Evolutionary conservation across 2,797 vertebrate genomes (phyloP).

Genomic region (Pangasius larnaudii): DNA sequence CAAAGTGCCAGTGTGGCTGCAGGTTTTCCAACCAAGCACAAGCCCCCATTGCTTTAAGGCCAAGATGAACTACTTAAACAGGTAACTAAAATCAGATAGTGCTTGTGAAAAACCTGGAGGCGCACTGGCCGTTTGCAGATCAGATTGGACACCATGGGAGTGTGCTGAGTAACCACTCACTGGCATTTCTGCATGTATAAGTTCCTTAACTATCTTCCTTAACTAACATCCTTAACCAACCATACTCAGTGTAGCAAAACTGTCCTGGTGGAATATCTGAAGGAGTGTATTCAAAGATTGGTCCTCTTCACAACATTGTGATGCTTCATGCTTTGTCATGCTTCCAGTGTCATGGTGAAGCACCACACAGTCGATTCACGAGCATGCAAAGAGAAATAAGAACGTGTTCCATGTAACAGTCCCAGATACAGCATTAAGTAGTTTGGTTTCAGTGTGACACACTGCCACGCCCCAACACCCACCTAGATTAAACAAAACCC

Average conservation of each 20-base stretch:
- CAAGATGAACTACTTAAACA: not conserved
- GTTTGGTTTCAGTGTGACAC: not conserved
- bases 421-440: not conserved
- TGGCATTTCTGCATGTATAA: not conserved
- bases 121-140: not conserved
- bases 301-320: not conserved
- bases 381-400: not conserved
- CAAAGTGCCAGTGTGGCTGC: not conserved
- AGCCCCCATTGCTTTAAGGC: not conserved
- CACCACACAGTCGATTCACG: not conserved
- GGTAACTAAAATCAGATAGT: not conserved
- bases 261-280: not conserved
- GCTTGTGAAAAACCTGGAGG: not conserved
- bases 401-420: not conserved
- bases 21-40: not conserved
- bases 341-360: not conserved
- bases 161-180: too few relatives aligned
- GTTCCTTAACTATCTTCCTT: not conserved
- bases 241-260: not conserved
- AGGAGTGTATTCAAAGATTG: not conserved
- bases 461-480: not conserved
- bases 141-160: not conserved
- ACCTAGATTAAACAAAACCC: not conserved
- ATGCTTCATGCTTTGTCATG: not conserved
- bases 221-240: too few relatives aligned